phyloP scores from a whole-genome alignment of 2,888 invertebrate species.

The Parapristionchus giblindavisi region DNA sequence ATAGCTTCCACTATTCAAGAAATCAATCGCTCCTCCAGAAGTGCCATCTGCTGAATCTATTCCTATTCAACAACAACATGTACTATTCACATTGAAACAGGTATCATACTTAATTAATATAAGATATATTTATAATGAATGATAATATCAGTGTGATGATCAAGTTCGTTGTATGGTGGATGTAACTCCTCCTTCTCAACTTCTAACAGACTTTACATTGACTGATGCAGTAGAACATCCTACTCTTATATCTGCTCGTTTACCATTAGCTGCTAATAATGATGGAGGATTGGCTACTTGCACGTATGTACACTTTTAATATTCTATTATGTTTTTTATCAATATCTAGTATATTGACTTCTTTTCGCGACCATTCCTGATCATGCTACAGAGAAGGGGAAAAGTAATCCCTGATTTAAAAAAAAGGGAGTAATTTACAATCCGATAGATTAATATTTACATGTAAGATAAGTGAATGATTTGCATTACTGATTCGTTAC shows the following conservation, averaged over 20 bases:
- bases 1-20: conserved; percentile 13
- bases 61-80: neutral
- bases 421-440: no score
- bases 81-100: conserved; percentile 20
- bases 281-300: conserved; percentile 30
- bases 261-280: neutral
- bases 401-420: no score
- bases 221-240: conserved; percentile 22
- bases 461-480: no score
- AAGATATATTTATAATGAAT: neutral
- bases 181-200: neutral
- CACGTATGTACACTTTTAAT: neutral
- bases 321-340: neutral
- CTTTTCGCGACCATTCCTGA: no score
- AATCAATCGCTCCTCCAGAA: neutral
- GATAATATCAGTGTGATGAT: conserved; percentile 18
- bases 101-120: neutral
- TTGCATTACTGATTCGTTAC: no score
- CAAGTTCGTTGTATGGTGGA: conserved; percentile 17
- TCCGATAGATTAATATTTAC: no score
- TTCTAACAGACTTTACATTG: conserved; percentile 1
- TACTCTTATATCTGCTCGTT: conserved; percentile 25
- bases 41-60: neutral
- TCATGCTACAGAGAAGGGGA: no score
- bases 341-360: no score